Evolutionary conservation across 2,797 vertebrate genomes (phyloP), one percentile per base, ranked within the genome.

Genomic region (Anas bernieri): DNA sequence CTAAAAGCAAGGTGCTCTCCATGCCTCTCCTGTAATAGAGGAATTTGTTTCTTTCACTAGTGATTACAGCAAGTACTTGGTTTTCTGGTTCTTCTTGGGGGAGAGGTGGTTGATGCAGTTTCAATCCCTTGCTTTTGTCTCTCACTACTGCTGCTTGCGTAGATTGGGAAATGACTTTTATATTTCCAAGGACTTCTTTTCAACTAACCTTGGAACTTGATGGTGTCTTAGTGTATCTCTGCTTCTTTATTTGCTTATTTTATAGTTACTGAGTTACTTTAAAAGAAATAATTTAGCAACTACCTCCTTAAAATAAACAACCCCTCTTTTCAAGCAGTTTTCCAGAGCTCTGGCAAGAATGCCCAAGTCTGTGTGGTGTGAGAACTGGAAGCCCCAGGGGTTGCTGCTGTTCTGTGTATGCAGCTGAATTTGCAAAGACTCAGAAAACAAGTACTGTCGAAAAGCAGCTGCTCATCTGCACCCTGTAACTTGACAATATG

Each of bases 181-280:
- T 73, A 55, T 50, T 96, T 87, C 54, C 17, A 50, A 50, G 46
- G 84, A 59, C 50, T 90, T 75, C 17, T 90, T 78, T 87, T 85
- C 82, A 91, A 62, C 94, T 95, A 92, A 72, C 88, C 73, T 94
- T 52, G 94, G 62, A 93, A 90, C 86, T 83, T 81, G 11, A 5
- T 46, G 23, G 41, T 66, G 33, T 91, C 69, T 78, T 59, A 26
- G 28, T 76, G 22, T 59, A 26, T 17, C 17, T 8, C 33, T 16
- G 11, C 12, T 83, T 77, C 64, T 41, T 41, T 41, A 74, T 86
- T 87, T 93, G 58, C 33, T 52, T 56, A 33, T 73, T 91, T 92
- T 70, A 77, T 5, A 68, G 72, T 80, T 88, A 84, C 63, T 45
- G 67, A 92, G 37, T 69, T 87, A 74, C 73, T 93, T 95, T 61